Percentiles rank a stretch among this genome's conserved stretches.
phyloP scores from a whole-genome alignment of 2,113 vertebrate species.

The Nothocercus nigrocapillus region DNA sequence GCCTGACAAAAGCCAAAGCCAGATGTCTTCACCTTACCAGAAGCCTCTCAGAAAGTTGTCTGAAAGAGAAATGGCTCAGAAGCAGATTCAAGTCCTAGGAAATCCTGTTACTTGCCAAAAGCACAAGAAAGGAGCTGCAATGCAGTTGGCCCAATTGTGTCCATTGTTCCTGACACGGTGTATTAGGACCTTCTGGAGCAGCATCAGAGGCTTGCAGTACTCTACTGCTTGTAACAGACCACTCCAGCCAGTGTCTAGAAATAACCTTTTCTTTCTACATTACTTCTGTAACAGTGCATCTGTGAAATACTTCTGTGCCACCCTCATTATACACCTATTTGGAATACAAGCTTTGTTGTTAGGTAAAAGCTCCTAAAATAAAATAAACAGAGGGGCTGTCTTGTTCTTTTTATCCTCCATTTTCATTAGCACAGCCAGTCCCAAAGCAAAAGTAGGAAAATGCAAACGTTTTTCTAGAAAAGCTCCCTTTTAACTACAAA shows the following conservation, averaged over 20 bases:
- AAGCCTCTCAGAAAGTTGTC: neutral
- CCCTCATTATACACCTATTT: neutral
- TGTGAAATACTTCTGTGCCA: neutral
- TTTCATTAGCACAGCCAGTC: neutral
- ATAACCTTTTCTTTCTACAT: neutral
- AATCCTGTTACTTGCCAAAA: conserved; percentile 10
- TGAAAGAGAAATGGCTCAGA: neutral
- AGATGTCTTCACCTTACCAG: neutral
- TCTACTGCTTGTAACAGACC: neutral
- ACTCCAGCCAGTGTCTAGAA: neutral
- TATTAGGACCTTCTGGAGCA: conserved; percentile 21
- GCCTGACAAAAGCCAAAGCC: neutral
- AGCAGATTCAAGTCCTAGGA: neutral
- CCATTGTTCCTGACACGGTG: neutral
- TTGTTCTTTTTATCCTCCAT: neutral
- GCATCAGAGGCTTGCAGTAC: neutral
- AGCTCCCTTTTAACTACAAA: neutral
- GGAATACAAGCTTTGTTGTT: neutral
- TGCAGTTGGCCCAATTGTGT: neutral
- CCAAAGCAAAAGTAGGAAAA: neutral
- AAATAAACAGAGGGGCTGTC: neutral
- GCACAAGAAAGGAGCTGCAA: neutral
- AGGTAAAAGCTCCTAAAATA: neutral
- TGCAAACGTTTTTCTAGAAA: neutral
- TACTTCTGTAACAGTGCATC: neutral